phyloP scores from a whole-genome alignment of 2,113 vertebrate species.

The Procapra przewalskii region DNA sequence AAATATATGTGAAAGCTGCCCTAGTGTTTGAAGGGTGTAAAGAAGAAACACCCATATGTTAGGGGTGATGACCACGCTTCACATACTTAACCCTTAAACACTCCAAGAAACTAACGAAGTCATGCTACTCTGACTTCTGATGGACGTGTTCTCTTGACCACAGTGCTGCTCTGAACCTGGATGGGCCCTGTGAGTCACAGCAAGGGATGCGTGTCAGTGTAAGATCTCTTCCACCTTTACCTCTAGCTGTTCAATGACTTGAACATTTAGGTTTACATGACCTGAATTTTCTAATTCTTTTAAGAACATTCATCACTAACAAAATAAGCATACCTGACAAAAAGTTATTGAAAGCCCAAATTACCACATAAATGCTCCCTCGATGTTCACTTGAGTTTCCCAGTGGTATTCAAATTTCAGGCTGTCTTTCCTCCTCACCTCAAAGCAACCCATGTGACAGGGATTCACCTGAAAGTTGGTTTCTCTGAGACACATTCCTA shows the following conservation, averaged over 20 bases:
- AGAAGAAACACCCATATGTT: neutral
- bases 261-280: neutral
- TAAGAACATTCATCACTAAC: neutral
- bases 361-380: neutral
- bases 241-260: neutral
- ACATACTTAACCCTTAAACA: neutral
- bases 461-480: neutral
- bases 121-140: neutral
- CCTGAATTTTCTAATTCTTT: neutral
- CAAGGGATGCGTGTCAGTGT: fast-evolving
- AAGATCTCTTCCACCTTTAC: neutral
- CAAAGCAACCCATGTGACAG: neutral
- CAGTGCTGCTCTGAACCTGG: neutral
- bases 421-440: neutral
- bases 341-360: neutral
- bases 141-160: neutral
- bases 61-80: neutral
- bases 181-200: fast-evolving
- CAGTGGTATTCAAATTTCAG: neutral
- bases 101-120: neutral
- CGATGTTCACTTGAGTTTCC: neutral
- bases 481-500: neutral
- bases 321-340: neutral
- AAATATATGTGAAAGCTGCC: neutral
- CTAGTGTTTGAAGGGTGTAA: neutral